Evolutionary conservation across 2,888 invertebrate genomes (phyloP).

Genomic region (Podotricha telesiphe): DNA sequence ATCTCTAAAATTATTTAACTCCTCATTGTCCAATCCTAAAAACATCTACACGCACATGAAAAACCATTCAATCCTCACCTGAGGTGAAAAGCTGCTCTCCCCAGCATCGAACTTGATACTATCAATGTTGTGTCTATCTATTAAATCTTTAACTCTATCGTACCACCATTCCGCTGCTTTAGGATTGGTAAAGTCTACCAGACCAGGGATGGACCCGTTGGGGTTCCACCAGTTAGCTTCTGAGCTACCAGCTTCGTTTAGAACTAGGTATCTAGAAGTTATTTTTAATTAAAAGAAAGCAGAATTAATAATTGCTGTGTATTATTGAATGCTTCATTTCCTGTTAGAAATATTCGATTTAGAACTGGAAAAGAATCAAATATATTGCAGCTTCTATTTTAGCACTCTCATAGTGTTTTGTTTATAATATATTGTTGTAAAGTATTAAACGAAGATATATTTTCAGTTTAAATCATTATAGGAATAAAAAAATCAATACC

Average conservation of each 20-base stretch:
- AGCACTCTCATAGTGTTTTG: too few relatives aligned
- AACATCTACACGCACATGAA: too few relatives aligned
- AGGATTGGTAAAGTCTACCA: conserved; percentile 89
- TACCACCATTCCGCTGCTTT: conserved; percentile 86
- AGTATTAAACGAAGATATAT: too few relatives aligned
- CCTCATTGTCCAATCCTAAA: too few relatives aligned
- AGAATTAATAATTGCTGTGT: too few relatives aligned
- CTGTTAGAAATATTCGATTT: too few relatives aligned
- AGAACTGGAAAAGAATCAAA: too few relatives aligned
- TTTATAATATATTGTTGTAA: too few relatives aligned
- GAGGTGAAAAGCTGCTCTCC: conserved; percentile 87
- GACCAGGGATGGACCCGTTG: conserved; percentile 76
- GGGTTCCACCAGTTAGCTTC: conserved; percentile 81
- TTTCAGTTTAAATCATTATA: too few relatives aligned
- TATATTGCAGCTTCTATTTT: too few relatives aligned
- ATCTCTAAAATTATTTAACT: too few relatives aligned
- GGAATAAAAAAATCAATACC: conserved; percentile 39
- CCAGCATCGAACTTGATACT: conserved; percentile 93
- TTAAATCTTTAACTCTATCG: conserved; percentile 76
- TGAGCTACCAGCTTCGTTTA: conserved; percentile 71
- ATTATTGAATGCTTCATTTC: too few relatives aligned
- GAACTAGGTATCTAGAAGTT: conserved; percentile 72
- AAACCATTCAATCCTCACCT: conserved; percentile 58
- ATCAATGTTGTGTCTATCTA: conserved; percentile 85
- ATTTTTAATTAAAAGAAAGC: not conserved